phyloP scores from a whole-genome alignment of 2,113 vertebrate genomes.

The Spheniscus mendiculus region DNA sequence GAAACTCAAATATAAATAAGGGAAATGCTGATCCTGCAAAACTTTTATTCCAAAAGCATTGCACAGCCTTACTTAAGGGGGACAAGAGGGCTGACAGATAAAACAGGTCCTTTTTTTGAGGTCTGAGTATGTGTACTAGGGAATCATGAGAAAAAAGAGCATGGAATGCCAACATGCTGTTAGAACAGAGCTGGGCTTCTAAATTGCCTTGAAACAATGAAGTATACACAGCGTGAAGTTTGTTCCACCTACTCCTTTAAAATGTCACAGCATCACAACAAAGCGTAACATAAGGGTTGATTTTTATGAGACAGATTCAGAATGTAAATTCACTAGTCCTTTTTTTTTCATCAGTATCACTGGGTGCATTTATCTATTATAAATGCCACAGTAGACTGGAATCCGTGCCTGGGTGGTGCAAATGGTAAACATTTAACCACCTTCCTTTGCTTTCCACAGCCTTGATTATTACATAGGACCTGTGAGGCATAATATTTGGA shows the following conservation, averaged over 20 bases:
- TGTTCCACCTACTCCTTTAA: neutral
- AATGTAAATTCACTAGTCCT: neutral
- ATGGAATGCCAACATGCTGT: neutral
- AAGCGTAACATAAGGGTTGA: neutral
- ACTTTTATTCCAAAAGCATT: neutral
- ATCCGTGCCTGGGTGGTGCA: neutral
- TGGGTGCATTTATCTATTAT: neutral
- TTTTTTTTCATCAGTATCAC: neutral
- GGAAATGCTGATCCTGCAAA: neutral
- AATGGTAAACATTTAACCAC: neutral
- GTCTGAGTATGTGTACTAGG: neutral
- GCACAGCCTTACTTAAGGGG: neutral
- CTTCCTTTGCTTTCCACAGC: neutral
- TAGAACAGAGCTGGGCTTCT: neutral
- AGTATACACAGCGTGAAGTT: neutral
- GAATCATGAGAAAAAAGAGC: neutral
- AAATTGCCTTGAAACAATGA: neutral
- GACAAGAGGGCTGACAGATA: neutral
- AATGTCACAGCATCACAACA: neutral
- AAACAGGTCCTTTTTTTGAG: neutral
- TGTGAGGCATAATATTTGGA: neutral
- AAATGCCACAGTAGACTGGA: neutral
- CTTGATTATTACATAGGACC: neutral
- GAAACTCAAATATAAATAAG: neutral
- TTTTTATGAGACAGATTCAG: neutral